A percentile compares a stretch with the other conserved stretches of the same genome.
Conservation (phyloP, 2,797 vertebrate genomes). For the Micrastur ruficollis region DNA sequence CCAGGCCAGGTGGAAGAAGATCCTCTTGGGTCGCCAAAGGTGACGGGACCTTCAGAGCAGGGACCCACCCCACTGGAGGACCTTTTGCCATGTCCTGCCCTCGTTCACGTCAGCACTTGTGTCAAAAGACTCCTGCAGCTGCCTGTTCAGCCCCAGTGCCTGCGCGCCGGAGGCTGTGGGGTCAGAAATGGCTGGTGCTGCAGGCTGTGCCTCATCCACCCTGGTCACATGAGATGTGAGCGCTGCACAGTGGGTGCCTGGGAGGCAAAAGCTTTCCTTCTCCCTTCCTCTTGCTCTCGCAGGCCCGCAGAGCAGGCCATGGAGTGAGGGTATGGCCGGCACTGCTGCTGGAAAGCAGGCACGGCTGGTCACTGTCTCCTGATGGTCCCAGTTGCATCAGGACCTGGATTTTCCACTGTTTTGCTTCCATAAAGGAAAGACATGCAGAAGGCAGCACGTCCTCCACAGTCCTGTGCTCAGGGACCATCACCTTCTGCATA, state of each 20-base stretch:
- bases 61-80: not conserved
- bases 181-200: not conserved
- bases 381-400: not conserved
- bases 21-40: not conserved
- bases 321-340: rapidly evolving
- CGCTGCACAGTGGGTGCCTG: not conserved
- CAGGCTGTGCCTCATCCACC: not conserved
- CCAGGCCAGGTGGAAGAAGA: not conserved
- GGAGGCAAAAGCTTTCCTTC: not conserved
- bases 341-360: not conserved
- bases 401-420: too few species aligned
- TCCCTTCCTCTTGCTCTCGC: not conserved
- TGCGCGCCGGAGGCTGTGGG: not conserved
- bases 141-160: not conserved
- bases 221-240: too few species aligned
- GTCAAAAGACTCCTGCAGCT: not conserved
- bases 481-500: too few species aligned
- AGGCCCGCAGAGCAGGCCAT: not conserved
- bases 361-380: not conserved
- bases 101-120: not conserved
- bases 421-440: not conserved
- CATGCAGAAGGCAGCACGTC: not conserved
- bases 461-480: not conserved
- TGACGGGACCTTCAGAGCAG: not conserved
- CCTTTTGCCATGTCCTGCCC: not conserved